phyloP scores from a whole-genome alignment of 2,797 vertebrate genomes.

The Catostomus latipinnis region DNA sequence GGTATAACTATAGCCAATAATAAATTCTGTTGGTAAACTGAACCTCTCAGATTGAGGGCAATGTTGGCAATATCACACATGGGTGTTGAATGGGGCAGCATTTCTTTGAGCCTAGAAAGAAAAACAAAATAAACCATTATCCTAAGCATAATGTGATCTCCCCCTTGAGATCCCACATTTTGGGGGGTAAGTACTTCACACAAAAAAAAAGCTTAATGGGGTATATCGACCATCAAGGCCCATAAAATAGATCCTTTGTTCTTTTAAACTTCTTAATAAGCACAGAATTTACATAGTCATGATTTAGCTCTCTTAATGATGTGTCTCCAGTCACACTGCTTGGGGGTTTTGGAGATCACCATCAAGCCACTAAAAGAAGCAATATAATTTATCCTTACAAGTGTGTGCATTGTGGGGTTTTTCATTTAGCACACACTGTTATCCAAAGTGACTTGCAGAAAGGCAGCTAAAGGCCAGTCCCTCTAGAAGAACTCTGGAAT shows the following conservation, averaged over 20 bases:
- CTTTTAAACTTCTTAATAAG: conserved; percentile 11
- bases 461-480: conserved; percentile 22
- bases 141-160: too few species aligned
- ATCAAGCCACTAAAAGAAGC: conserved; percentile 24
- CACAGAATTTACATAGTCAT: conserved; percentile 17
- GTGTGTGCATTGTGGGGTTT: conserved; percentile 17
- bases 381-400: conserved; percentile 24
- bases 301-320: conserved; percentile 33
- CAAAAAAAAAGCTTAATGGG: background rate
- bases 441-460: conserved; percentile 1
- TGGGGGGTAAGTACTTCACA: too few species aligned
- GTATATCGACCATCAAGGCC: background rate
- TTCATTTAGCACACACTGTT: conserved; percentile 35
- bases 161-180: too few species aligned
- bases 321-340: conserved; percentile 24
- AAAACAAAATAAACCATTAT: background rate
- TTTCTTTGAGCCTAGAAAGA: background rate
- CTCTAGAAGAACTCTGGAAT: background rate
- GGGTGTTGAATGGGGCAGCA: background rate
- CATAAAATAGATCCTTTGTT: background rate
- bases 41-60: conserved; percentile 5
- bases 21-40: conserved; percentile 1
- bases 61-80: background rate
- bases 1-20: background rate
- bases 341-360: conserved; percentile 12